Evolutionary conservation across 1,140 invertebrate genomes (phyloP).

Genomic region (Bombus turneri): DNA sequence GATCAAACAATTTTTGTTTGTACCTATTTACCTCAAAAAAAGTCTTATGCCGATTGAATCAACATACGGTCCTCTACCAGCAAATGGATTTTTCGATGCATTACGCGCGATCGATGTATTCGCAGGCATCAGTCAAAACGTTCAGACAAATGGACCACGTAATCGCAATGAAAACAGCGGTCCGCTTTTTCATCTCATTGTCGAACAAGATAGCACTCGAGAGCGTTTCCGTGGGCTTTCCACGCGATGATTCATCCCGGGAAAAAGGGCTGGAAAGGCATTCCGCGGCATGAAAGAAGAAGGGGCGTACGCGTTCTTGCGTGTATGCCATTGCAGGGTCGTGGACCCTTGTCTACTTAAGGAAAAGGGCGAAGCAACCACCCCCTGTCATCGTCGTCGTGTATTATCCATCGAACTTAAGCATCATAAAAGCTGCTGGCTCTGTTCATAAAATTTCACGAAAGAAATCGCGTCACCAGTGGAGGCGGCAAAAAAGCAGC

Average conservation of each 20-base stretch:
- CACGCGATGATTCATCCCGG: slow-evolving; percentile 56
- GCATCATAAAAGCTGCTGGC: slow-evolving; percentile 51
- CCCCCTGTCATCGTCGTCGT: slow-evolving; percentile 4
- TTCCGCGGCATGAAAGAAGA: not conserved
- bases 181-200: slow-evolving; percentile 21
- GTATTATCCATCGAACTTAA: slow-evolving; percentile 50
- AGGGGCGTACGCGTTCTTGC: slow-evolving; percentile 15
- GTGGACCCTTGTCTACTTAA: slow-evolving; percentile 48
- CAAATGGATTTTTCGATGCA: not conserved
- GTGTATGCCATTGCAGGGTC: slow-evolving; percentile 40
- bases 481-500: slow-evolving; percentile 1
- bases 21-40: not conserved
- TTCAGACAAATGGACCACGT: not conserved
- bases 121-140: not conserved
- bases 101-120: not conserved
- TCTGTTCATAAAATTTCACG: slow-evolving; percentile 57
- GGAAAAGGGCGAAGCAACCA: slow-evolving; percentile 19
- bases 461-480: slow-evolving; percentile 19
- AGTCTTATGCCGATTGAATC: not conserved
- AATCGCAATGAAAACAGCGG: slow-evolving; percentile 14
- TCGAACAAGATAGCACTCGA: not conserved
- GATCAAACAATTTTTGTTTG: not conserved
- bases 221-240: slow-evolving; percentile 41
- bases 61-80: not conserved
- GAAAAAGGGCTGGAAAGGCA: slow-evolving; percentile 45